Evolutionary conservation across 2,888 invertebrate genomes (phyloP), one percentile per base, ranked within the genome.

Genomic region (Steinernema hermaphroditum): DNA sequence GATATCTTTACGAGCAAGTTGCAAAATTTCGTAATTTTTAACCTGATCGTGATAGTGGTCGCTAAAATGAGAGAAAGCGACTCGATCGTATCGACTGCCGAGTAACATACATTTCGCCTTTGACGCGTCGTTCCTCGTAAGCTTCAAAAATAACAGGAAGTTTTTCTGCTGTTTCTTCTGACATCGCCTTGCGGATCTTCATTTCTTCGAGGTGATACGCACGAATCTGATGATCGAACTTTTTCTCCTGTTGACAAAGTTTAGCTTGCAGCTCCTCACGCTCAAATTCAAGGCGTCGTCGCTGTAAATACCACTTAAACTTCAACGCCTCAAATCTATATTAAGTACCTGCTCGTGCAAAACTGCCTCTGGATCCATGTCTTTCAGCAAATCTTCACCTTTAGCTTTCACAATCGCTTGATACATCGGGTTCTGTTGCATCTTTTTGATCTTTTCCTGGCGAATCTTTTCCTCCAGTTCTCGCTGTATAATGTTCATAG

Each of bases 201-300:
- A 98, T 93, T 89, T 98, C 97, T 86, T 96, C 96, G 76, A 94
- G 87, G 16, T 96, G 92, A 86, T 96, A 95, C 6, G 97, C 97
- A 70, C 98, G 91, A 87, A 96, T 96, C 83, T 93, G 91, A 88
- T 96, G 95, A 88, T 98, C 97, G 71, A 94, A 92, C 89, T 96
- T 96, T 89, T 96, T 96, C 88, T 97, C 96, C 87, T 96, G 96
- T 0, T 93, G 92, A 86, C 95, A 94, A 69, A 97, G 90, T 81
- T 94, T 92, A 19, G 93, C 92, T 85, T 93, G 93, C 83, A 94
- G 90, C 87, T 97, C 97, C 68, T 93, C 92, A 32, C 94, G 92
- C 87, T 97, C 97, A 83, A 95, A 95, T 89, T 95, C 93, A 80
- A 95, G 87, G 85, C 94, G 94, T 83, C 94, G 94, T 27, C 85